Percentiles rank a stretch among this genome's conserved stretches.
phyloP scores from a whole-genome alignment of 2,888 invertebrate genomes.

The Stenoptilia bipunctidactyla region DNA sequence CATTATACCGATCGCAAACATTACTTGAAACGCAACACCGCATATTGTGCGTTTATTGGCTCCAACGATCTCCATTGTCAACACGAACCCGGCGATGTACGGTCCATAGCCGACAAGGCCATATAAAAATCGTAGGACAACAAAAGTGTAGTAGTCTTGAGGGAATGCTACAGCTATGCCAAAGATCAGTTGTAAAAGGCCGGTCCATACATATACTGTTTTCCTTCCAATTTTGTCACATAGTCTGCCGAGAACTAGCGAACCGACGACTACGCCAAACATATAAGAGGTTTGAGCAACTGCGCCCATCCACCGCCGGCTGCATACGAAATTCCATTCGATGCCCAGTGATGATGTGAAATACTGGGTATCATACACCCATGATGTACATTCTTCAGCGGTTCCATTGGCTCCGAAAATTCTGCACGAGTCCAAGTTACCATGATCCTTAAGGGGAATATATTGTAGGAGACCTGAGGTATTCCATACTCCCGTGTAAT shows the following conservation, averaged over 20 bases:
- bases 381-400: conserved; percentile 51
- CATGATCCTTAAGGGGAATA: conserved; percentile 71
- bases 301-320: conserved; percentile 85
- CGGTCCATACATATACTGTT: conserved; percentile 83
- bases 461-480: conserved; percentile 58
- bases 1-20: conserved; percentile 86
- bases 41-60: conserved; percentile 83
- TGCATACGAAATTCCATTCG: conserved; percentile 88
- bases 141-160: conserved; percentile 78
- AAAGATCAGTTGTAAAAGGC: conserved; percentile 77
- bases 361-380: conserved; percentile 82
- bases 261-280: conserved; percentile 87
- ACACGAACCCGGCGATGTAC: conserved; percentile 76
- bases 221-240: conserved; percentile 87
- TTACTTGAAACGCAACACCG: conserved; percentile 84
- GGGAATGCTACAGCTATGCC: conserved; percentile 82
- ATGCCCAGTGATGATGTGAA: conserved; percentile 81
- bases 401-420: conserved; percentile 58
- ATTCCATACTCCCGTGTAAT: conserved; percentile 66
- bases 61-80: conserved; percentile 88
- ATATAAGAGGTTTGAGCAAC: conserved; percentile 83
- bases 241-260: conserved; percentile 80
- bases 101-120: conserved; percentile 88
- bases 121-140: conserved; percentile 77
- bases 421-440: conserved; percentile 74